Percentiles rank a stretch among this genome's conserved stretches.
Evolutionary conservation across 2,797 vertebrate genomes (phyloP).

Genomic region (Platyrinchus mystaceus): DNA sequence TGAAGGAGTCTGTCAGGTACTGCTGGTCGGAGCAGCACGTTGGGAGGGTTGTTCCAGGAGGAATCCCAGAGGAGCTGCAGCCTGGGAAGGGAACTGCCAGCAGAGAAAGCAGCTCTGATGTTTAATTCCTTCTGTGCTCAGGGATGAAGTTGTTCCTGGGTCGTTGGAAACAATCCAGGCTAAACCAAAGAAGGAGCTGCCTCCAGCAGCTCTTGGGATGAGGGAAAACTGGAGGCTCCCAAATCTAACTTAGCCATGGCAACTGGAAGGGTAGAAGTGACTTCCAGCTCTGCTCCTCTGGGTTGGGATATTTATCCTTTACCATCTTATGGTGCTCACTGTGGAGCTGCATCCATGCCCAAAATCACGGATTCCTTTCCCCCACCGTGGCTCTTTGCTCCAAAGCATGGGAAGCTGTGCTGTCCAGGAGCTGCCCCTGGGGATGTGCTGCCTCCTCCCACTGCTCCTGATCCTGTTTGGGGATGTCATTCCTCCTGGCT

Average conservation of each 20-base stretch:
- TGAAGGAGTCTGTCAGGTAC: not conserved
- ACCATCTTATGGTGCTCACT: rapidly evolving
- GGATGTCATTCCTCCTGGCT: rapidly evolving
- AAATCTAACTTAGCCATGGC: not conserved
- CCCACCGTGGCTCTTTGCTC: not conserved
- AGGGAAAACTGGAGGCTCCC: not conserved
- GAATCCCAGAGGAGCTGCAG: not conserved
- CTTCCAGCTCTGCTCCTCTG: not conserved
- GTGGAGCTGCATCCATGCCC: not conserved
- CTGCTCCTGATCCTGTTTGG: not conserved
- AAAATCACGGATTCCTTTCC: not conserved
- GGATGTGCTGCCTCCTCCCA: rapidly evolving
- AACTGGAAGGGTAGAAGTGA: not conserved
- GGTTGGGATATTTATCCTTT: not conserved
- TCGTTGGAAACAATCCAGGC: not conserved
- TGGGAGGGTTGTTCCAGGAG: not conserved
- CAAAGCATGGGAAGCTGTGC: not conserved
- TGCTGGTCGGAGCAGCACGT: not conserved
- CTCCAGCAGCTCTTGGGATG: not conserved
- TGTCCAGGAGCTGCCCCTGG: not conserved
- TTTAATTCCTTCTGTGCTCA: not conserved
- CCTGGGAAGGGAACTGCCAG: not conserved
- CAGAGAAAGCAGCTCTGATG: not conserved
- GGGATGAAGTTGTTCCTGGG: not conserved
- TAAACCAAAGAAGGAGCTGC: not conserved